A percentile compares a stretch with the other conserved stretches of the same genome.
phyloP scores from a whole-genome alignment of 2,113 vertebrate genomes.

The Oceanodroma tethys region DNA sequence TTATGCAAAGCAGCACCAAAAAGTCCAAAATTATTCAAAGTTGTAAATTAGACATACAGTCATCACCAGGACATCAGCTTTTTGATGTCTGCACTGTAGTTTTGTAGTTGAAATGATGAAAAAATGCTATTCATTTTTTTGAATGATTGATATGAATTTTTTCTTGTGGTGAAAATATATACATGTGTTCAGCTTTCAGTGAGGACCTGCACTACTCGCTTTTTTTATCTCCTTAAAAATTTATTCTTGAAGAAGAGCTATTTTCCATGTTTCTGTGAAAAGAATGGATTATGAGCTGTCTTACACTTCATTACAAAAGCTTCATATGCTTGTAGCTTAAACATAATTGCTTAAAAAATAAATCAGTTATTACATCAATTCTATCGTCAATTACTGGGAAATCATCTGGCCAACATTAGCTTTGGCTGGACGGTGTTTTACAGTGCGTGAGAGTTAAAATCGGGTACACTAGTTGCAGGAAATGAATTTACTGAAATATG shows the following conservation, averaged over 20 bases:
- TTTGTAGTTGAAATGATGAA: background rate
- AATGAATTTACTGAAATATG: background rate
- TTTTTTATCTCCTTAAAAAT: background rate
- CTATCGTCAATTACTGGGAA: background rate
- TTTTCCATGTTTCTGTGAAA: background rate
- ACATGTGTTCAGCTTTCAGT: background rate
- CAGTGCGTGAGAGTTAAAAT: background rate
- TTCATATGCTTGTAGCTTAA: background rate
- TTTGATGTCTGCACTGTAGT: background rate
- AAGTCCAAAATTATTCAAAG: background rate
- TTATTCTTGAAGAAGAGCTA: background rate
- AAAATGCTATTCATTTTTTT: background rate
- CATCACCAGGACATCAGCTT: background rate
- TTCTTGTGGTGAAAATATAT: background rate
- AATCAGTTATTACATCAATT: background rate
- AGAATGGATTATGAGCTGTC: background rate
- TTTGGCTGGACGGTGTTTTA: background rate
- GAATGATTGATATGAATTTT: background rate
- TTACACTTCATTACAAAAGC: background rate
- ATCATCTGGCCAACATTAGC: background rate
- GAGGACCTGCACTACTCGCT: background rate
- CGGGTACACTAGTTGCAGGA: background rate
- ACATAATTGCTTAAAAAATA: background rate
- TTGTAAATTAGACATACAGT: fast-evolving
- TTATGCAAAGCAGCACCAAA: background rate